Evolutionary conservation across 2,113 vertebrate genomes (phyloP), one percentile per base, ranked within the genome.

Genomic region (Antennarius striatus): DNA sequence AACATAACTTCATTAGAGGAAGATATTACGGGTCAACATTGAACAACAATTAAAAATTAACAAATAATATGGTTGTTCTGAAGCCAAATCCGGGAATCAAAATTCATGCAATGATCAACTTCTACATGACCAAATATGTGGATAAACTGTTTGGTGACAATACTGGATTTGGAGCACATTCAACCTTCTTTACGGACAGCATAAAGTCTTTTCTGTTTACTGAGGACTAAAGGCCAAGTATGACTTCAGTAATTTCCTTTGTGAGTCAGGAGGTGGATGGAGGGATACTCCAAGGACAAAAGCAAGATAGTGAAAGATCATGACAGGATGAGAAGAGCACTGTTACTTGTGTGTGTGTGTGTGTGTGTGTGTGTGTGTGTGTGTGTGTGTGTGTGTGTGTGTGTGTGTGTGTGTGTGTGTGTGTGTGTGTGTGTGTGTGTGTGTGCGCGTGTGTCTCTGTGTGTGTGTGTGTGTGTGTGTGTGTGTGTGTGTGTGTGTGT

Each of bases 231-330:
- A 63, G 68, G 58, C 81, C 72, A 75, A 77, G 71, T 78, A 86
- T 75, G 43, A 70, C 73, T 60, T 63, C 47, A 65, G 77, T 88
- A 69, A 86, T 88, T 87, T 90, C 87, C 85, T 79, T 61, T 64
- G 83, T 62, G 82, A 87, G 47, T 63, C 53, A 59, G 49, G 50
- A 68, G 69, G 50, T 61, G 52, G 56, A 71, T 60, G 47, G 60
- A 76, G 46, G 47, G 52, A 75, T 57, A 39, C 47, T 62, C 30
- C 48, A 67, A 82, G 64, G 57, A 76, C 59, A 61, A 56, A 52
- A 55, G 10, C 29, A 42, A 43, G 54, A 46, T 43, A 53, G 49
- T 16, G 60, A 57, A 32, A 71, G 40, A 71, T 59, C 28, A 53
- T 45, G 9, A 14, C 29, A 67, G 57, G 46, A 40, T 58, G 49